Evolutionary conservation across 2,113 vertebrate genomes (phyloP).

Genomic region (Fukomys damarensis): DNA sequence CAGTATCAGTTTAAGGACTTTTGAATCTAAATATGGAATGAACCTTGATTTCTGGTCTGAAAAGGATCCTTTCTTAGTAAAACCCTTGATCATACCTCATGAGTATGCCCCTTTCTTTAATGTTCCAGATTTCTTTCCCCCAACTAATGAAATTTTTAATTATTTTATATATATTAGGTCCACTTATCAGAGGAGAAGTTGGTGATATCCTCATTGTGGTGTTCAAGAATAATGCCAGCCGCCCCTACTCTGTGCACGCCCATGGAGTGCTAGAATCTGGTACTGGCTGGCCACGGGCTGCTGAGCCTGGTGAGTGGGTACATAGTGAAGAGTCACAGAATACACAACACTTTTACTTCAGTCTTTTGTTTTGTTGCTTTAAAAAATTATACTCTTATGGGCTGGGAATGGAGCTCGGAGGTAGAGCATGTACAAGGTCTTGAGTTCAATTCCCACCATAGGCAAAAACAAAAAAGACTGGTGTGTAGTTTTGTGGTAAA

Average conservation of each 20-base stretch:
- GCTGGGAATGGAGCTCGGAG: neutral
- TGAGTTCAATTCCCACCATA: neutral
- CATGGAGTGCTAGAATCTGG: slow-evolving; percentile 86
- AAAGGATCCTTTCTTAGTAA: neutral
- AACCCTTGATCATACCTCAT: neutral
- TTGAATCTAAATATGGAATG: slow-evolving; percentile 26
- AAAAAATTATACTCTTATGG: neutral
- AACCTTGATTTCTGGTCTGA: neutral
- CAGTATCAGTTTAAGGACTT: neutral
- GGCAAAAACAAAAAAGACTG: neutral
- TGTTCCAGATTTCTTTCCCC: neutral
- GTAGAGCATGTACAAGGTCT: neutral
- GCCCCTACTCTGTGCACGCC: slow-evolving; percentile 87
- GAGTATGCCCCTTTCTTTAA: neutral
- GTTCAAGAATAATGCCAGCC: slow-evolving; percentile 87
- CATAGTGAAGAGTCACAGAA: neutral
- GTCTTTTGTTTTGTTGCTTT: neutral
- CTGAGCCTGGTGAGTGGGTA: slow-evolving; percentile 85
- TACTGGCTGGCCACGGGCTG: slow-evolving; percentile 26
- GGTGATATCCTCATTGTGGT: slow-evolving; percentile 88
- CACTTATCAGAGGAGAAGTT: slow-evolving; percentile 87
- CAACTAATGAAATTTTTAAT: slow-evolving; percentile 37
- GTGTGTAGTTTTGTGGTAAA: neutral
- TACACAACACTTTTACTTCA: neutral
- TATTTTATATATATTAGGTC: slow-evolving; percentile 81